phyloP scores from a whole-genome alignment of 2,113 vertebrate genomes.

The Epinephelus moara region DNA sequence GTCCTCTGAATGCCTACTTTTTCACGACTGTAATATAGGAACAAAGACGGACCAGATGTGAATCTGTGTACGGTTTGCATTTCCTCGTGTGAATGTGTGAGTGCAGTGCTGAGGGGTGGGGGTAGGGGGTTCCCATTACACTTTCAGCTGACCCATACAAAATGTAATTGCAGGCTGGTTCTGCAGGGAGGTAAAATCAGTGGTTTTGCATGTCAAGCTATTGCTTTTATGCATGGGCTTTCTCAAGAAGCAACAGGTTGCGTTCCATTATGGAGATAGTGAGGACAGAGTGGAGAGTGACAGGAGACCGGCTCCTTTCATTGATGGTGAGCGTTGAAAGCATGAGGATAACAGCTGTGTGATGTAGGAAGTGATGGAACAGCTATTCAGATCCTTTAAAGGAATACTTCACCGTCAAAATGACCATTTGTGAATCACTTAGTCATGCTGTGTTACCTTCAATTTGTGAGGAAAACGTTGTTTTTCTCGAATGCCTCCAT shows the following conservation, averaged over 20 bases:
- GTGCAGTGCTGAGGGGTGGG: not conserved
- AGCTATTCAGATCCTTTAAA: not conserved
- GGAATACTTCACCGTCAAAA: no score
- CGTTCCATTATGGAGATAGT: constrained; percentile 24
- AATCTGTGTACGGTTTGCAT: constrained; percentile 9
- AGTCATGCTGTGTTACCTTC: no score
- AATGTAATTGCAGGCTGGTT: constrained; percentile 61
- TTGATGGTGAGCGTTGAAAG: constrained; percentile 55
- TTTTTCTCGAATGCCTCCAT: no score
- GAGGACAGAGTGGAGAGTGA: constrained; percentile 49
- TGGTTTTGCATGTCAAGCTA: constrained; percentile 24
- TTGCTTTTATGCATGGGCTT: constrained; percentile 48
- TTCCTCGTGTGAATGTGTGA: constrained; percentile 26
- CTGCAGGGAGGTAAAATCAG: constrained; percentile 31
- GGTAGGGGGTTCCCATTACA: constrained; percentile 34
- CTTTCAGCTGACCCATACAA: constrained; percentile 64
- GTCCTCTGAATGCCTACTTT: constrained; percentile 51
- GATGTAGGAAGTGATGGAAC: constrained; percentile 16
- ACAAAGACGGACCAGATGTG: constrained; percentile 75
- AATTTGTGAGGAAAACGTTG: no score
- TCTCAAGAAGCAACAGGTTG: constrained; percentile 52
- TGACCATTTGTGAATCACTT: no score
- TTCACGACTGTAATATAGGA: constrained; percentile 58
- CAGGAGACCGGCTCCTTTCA: constrained; percentile 36
- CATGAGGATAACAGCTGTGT: constrained; percentile 60